phyloP scores from a whole-genome alignment of 1,140 invertebrate species.

The Caenorhabditis remanei region DNA sequence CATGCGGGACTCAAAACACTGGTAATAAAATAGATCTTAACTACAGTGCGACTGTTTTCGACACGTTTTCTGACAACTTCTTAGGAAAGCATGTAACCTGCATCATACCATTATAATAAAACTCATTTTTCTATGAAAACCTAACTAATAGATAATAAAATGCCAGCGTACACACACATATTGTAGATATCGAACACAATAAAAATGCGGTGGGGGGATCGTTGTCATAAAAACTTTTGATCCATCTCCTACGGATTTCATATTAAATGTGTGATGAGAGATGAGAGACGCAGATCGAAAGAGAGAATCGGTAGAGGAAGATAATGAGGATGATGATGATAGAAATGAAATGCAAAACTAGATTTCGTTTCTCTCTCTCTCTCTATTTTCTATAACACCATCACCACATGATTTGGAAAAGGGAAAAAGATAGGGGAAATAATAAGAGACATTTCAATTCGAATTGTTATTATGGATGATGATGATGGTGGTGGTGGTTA shows the following conservation, averaged over 20 bases:
- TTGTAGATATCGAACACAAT: not conserved
- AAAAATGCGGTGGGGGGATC: not conserved
- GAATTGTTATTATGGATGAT: slow-evolving; percentile 19
- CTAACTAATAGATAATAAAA: slow-evolving; percentile 3
- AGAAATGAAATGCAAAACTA: slow-evolving; percentile 35
- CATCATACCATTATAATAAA: too few species aligned
- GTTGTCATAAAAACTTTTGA: slow-evolving; percentile 49
- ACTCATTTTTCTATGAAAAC: too few species aligned
- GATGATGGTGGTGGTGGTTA: not conserved
- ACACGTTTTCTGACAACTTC: too few species aligned
- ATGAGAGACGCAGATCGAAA: not conserved
- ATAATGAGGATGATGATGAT: slow-evolving; percentile 44
- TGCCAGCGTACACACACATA: too few species aligned
- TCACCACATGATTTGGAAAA: slow-evolving; percentile 16
- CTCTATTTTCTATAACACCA: not conserved
- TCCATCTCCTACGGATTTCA: slow-evolving; percentile 21
- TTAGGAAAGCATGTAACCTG: too few species aligned
- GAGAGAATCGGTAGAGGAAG: not conserved
- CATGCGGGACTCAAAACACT: too few species aligned
- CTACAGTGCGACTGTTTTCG: too few species aligned
- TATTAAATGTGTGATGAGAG: not conserved
- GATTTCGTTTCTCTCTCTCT: not conserved
- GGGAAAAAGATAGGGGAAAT: not conserved
- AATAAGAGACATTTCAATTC: not conserved
- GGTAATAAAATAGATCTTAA: too few species aligned